phyloP scores from a whole-genome alignment of 30 jellyfish, hydroid and myxozoan species.

The Rhopilema esculentum region DNA sequence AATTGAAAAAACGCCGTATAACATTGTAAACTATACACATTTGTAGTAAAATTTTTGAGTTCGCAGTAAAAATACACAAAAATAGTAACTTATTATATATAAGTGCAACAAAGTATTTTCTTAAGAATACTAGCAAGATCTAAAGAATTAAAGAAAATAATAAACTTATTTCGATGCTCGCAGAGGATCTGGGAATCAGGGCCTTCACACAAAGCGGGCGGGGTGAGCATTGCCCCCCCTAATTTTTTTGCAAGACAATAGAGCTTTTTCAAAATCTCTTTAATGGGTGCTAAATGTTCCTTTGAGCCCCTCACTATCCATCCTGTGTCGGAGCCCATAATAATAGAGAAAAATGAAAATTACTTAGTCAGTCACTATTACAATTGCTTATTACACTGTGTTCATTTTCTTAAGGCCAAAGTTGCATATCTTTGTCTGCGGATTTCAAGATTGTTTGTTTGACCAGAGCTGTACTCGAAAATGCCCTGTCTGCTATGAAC shows the following conservation, averaged over 20 bases:
- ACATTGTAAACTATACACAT: neutral
- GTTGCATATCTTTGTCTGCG: slow-evolving; percentile 19
- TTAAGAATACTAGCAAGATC: too few species aligned
- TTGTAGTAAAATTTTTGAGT: too few species aligned
- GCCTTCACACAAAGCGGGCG: too few species aligned
- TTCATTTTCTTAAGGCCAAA: neutral
- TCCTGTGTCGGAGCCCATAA: neutral
- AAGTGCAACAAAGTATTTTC: too few species aligned
- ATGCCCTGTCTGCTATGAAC: slow-evolving; percentile 43
- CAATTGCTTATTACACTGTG: neutral
- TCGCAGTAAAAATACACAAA: too few species aligned
- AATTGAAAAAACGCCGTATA: too few species aligned
- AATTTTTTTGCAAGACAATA: too few species aligned
- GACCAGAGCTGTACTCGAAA: slow-evolving; percentile 21
- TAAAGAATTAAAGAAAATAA: too few species aligned
- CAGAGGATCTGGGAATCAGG: too few species aligned
- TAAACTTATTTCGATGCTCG: too few species aligned
- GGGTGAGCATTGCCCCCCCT: too few species aligned
- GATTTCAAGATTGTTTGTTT: slow-evolving; percentile 31
- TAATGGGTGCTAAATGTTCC: neutral
- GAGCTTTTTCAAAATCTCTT: neutral
- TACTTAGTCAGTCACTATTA: neutral
- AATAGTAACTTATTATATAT: too few species aligned
- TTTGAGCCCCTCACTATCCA: neutral
- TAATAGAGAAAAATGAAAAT: neutral